A percentile compares a stretch with the other conserved stretches of the same genome.
Evolutionary conservation across 2,888 invertebrate genomes (phyloP).

Genomic region (Drosophila tripunctata): DNA sequence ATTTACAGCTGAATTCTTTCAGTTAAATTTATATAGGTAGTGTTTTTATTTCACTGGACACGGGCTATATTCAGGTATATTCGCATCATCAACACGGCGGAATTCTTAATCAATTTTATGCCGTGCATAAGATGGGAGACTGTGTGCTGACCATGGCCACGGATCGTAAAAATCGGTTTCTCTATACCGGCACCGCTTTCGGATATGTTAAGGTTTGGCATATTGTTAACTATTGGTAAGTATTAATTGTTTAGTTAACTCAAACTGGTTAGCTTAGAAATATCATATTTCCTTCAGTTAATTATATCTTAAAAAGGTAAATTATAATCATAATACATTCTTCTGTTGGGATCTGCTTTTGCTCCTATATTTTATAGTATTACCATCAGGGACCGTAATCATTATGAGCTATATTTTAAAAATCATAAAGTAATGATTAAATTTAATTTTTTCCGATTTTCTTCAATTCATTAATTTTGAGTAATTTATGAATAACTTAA

Average conservation of each 20-base stretch:
- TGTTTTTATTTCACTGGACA: conserved; percentile 89
- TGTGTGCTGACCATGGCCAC: conserved; percentile 87
- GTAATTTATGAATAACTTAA: no score
- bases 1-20: neutral
- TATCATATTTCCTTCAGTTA: no score
- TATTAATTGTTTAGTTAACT: conserved; percentile 5
- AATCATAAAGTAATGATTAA: no score
- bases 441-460: no score
- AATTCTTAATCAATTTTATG: conserved; percentile 88
- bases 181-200: conserved; percentile 89
- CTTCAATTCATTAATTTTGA: no score
- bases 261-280: no score
- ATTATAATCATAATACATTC: no score
- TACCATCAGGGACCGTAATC: no score
- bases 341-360: no score
- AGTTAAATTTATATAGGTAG: conserved; percentile 85
- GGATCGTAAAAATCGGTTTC: conserved; percentile 88
- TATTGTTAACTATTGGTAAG: conserved; percentile 88
- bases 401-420: no score
- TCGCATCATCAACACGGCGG: conserved; percentile 91
- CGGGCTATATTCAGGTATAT: conserved; percentile 92
- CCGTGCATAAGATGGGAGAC: conserved; percentile 88
- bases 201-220: conserved; percentile 94
- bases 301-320: no score
- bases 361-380: no score